These are phyloP conservation scores for Catocala sponsa DNA, from an alignment of 2,888 invertebrate genomes.

Conservation along the genomic window DNA sequence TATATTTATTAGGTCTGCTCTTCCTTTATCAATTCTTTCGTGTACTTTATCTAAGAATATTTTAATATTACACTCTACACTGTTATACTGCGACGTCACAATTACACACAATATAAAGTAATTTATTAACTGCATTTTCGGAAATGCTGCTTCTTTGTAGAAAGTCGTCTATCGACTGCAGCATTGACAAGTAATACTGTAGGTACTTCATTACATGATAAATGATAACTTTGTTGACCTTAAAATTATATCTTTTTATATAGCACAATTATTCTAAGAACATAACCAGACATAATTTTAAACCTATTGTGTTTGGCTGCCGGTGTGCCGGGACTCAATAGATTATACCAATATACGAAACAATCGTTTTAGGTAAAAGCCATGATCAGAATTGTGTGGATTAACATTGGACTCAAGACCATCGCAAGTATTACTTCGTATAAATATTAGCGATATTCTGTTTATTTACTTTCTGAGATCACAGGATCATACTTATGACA, in stretches of 20 bases:
- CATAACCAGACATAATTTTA: background rate
- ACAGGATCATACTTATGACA: too few species aligned
- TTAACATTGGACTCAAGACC: too few species aligned
- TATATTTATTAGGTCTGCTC: background rate
- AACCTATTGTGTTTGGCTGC: too few species aligned
- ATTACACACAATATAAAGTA: background rate
- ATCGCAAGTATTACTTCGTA: too few species aligned
- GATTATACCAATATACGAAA: too few species aligned
- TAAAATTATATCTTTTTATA: background rate
- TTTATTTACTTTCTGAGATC: too few species aligned
- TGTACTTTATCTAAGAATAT: background rate
- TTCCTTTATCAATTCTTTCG: background rate
- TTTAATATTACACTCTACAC: background rate
- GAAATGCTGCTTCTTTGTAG: background rate
- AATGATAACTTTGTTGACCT: constrained; percentile 1
- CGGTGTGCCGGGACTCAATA: too few species aligned
- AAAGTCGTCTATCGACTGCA: background rate
- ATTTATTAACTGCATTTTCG: background rate
- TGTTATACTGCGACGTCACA: background rate
- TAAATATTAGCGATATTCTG: too few species aligned
- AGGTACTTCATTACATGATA: background rate
- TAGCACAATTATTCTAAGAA: background rate
- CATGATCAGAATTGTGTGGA: too few species aligned
- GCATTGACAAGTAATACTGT: background rate
- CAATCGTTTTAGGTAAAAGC: too few species aligned